phyloP scores from a whole-genome alignment of 2,888 invertebrate species.

The Gymnosoma rotundatum region DNA sequence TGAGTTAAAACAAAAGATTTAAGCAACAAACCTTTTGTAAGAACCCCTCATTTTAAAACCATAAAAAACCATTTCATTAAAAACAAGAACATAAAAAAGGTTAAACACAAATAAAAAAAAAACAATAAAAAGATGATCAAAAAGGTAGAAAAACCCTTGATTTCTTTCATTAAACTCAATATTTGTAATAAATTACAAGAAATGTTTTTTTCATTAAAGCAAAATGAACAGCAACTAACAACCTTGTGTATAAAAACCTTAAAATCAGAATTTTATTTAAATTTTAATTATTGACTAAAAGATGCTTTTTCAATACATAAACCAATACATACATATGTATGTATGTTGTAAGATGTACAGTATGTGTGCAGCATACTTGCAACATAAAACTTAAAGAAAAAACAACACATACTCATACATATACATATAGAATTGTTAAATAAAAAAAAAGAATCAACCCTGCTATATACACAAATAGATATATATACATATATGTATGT shows the following conservation, averaged over 20 bases:
- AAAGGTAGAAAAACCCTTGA: conserved; percentile 12
- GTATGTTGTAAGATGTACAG: neutral
- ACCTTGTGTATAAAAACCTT: neutral
- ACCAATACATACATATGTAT: neutral
- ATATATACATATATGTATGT: too few relatives aligned
- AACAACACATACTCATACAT: neutral
- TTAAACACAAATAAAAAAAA: conserved; percentile 1
- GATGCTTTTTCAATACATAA: conserved; percentile 15
- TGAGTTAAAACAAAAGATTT: conserved; percentile 38
- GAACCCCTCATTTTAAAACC: neutral
- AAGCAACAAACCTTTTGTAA: conserved; percentile 41
- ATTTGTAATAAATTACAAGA: conserved; percentile 60
- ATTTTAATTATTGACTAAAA: conserved; percentile 50
- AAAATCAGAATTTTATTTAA: conserved; percentile 54
- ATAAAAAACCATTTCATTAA: neutral
- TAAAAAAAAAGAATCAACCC: neutral
- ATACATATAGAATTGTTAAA: neutral
- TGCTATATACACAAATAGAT: conserved; percentile 2
- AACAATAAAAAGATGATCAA: conserved; percentile 56
- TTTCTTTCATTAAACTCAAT: conserved; percentile 55
- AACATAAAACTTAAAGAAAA: conserved; percentile 19
- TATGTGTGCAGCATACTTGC: conserved; percentile 14
- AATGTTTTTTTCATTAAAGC: conserved; percentile 49
- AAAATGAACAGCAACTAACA: conserved; percentile 18
- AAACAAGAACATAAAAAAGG: neutral